Base-by-base conservation (phyloP, 2,797 vertebrate genomes). In the Halcyon smyrnensis region DNA sequence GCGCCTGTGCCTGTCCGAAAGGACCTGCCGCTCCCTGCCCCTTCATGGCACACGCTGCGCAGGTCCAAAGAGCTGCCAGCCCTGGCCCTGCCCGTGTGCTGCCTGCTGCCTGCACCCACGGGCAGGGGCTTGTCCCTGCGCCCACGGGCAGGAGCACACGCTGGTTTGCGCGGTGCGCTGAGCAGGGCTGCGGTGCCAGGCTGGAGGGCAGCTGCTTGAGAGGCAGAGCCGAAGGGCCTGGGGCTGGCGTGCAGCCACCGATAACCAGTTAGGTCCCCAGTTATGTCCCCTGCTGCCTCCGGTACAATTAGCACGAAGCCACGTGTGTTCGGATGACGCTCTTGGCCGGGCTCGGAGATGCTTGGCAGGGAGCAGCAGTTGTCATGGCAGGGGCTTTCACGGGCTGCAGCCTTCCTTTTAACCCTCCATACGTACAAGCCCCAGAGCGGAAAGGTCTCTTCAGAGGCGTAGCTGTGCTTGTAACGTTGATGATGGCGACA, bases 171-270 rank as follows among this genome's bases (percentile, higher is more conserved):
- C 17, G 37, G 11, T 21, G 25, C 0, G 0, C 21, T 4, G n/a
- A 28, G 64, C 14, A 1, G 9, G 34, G 27, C n/a, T 1, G 8
- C 1, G 15, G 36, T 50, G 41, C 48, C 34, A 2, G 0, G 2
- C 50, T 14, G 57, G 36, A 5, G 2, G 23, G 62, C 23, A 37
- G 12, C 25, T 2, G 1, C 30, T 30, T 1, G 2, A 18, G 46
- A 15, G 60, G 46, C 8, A 62, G 27, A 50, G 36, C 48, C 1
- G 1, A 15, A 36, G 82, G 50, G 11, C 17, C 34, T 3, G 1
- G 1, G 18, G 41, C 39, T 0, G 4, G 25, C 1, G 8, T 8
- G 18, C 11, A 11, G 51, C 57, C 11, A 0, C 41, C 0, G 10
- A 21, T 75, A 48, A 34, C 36, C 54, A 8, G 15, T 23, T 41